These are phyloP conservation scores for Emydura subglobosa DNA, from an alignment of 2,113 vertebrate genomes.

Conservation along the genomic window DNA sequence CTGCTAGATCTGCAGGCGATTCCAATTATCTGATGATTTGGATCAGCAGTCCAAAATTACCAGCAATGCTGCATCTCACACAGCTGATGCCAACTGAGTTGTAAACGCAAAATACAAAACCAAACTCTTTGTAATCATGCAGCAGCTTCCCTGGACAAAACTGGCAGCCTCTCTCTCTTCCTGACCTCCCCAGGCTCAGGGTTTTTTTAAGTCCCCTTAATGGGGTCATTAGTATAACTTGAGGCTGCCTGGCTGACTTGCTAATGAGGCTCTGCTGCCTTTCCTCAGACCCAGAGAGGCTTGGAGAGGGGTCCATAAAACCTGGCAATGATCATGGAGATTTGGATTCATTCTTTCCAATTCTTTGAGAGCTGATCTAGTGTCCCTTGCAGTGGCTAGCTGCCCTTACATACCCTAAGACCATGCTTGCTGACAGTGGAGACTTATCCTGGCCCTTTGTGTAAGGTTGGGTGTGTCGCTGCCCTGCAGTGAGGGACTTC, in stretches of 20 bases:
- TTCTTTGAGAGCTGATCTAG: not conserved
- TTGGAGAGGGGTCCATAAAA: not conserved
- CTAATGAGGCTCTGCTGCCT: conserved; percentile 49
- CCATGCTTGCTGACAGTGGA: not conserved
- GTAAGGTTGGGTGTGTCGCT: not conserved
- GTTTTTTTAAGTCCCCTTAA: conserved; percentile 7
- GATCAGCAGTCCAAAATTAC: conserved; percentile 28
- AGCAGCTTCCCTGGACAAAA: not conserved
- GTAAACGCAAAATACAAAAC: conserved; percentile 22
- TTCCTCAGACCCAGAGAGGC: not conserved
- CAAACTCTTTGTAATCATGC: conserved; percentile 29
- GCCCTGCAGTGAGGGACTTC: not conserved
- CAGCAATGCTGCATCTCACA: not conserved
- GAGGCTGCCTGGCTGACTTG: conserved; percentile 11
- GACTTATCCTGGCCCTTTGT: accelerated
- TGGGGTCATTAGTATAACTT: conserved; percentile 42
- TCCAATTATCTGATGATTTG: conserved; percentile 14
- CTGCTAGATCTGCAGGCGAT: conserved; percentile 28
- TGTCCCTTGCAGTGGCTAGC: not conserved
- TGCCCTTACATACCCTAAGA: not conserved
- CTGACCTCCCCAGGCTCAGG: not conserved
- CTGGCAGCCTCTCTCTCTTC: conserved; percentile 6
- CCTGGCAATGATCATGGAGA: not conserved
- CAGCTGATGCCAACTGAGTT: conserved; percentile 43
- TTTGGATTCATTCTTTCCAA: not conserved